phyloP scores from a whole-genome alignment of 2,888 invertebrate genomes.

The Phortica magna region DNA sequence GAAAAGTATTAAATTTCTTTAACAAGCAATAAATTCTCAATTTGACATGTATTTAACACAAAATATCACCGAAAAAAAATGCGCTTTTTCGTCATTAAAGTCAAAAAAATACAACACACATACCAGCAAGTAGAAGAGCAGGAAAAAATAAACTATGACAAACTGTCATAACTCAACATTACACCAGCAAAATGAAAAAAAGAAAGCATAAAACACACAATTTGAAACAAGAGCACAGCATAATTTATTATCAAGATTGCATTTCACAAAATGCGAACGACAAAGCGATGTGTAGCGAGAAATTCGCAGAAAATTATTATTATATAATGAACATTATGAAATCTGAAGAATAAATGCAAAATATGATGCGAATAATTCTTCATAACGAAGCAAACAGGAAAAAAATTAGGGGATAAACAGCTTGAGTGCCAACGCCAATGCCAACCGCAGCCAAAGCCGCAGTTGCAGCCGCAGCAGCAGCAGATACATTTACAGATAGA shows the following conservation, averaged over 20 bases:
- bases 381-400: neutral
- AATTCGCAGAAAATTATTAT: constrained; percentile 69
- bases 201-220: constrained; percentile 40
- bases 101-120: neutral
- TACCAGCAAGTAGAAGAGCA: neutral
- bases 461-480: too few species aligned
- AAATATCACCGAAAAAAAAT: constrained; percentile 55
- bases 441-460: neutral
- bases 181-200: constrained; percentile 43
- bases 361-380: constrained; percentile 20
- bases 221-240: constrained; percentile 41
- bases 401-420: constrained; percentile 8
- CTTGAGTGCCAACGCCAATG: neutral
- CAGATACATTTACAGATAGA: too few species aligned
- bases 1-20: constrained; percentile 30
- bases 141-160: constrained; percentile 58
- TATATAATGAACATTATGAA: constrained; percentile 70
- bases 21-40: constrained; percentile 56
- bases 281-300: neutral
- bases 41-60: constrained; percentile 66
- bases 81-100: neutral
- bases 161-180: constrained; percentile 70
- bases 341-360: constrained; percentile 56
- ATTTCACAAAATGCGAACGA: constrained; percentile 61
- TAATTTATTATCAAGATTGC: constrained; percentile 67